phyloP scores from a whole-genome alignment of 2,113 vertebrate species.

The Cettia cetti region DNA sequence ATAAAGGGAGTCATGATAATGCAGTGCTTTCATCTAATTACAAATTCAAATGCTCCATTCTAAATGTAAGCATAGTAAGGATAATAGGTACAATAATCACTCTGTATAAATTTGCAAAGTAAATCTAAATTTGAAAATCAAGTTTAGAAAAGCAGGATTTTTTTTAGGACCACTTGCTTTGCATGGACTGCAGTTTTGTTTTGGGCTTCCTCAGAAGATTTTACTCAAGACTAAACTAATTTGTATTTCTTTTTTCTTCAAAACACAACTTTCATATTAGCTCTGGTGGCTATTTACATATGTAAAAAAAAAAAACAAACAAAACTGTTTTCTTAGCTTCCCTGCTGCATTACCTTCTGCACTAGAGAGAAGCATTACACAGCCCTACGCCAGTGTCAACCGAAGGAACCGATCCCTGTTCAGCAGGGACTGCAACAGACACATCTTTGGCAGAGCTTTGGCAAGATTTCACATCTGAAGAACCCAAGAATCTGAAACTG shows the following conservation, averaged over 20 bases:
- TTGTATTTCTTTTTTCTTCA: neutral
- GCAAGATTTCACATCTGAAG: neutral
- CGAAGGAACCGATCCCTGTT: neutral
- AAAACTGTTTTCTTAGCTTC: neutral
- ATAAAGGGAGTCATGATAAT: neutral
- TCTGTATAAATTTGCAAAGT: neutral
- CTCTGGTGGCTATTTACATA: neutral
- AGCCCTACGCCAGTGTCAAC: neutral
- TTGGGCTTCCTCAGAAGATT: neutral
- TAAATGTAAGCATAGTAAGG: neutral
- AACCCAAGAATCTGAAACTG: neutral
- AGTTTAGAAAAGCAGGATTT: neutral
- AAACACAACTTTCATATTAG: neutral
- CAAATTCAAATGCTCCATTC: neutral
- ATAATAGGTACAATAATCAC: neutral
- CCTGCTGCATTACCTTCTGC: neutral
- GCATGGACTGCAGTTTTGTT: neutral
- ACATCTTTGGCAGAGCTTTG: neutral
- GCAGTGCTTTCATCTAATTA: neutral
- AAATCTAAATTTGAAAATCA: neutral
- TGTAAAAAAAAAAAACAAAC: neutral
- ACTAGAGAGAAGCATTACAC: neutral
- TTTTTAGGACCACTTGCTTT: neutral
- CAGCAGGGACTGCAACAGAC: neutral
- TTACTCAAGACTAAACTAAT: neutral